Percentiles rank a stretch among this genome's conserved stretches.
Conservation (phyloP, 1,140 invertebrate genomes). For the Sogatella furcifera region DNA sequence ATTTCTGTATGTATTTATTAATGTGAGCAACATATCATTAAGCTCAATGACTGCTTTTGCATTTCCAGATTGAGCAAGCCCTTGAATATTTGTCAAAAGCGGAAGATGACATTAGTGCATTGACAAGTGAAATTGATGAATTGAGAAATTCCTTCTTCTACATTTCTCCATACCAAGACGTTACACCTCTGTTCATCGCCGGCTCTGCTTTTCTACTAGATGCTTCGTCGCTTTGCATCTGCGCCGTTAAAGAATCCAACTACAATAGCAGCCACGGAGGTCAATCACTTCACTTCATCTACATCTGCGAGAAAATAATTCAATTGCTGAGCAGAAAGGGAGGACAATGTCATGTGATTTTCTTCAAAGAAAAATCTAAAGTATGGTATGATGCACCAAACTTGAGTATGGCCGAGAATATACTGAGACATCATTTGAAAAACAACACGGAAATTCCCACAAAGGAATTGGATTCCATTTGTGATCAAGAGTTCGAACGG, state of each 20-base stretch:
- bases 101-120: too few relatives aligned
- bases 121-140: too few relatives aligned
- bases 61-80: too few relatives aligned
- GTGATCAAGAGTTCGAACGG: neutral
- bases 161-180: constrained; percentile 8
- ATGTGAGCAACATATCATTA: too few relatives aligned
- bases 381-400: constrained; percentile 4
- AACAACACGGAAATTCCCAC: constrained; percentile 5
- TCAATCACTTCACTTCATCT: constrained; percentile 12
- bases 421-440: constrained; percentile 6
- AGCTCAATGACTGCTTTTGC: too few relatives aligned
- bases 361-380: neutral
- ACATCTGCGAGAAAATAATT: constrained; percentile 10
- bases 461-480: neutral
- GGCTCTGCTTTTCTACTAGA: constrained; percentile 9
- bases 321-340: constrained; percentile 4
- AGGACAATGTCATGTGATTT: neutral
- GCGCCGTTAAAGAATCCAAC: constrained; percentile 2
- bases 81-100: too few relatives aligned
- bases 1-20: too few relatives aligned
- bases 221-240: constrained; percentile 3
- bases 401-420: neutral
- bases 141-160: too few relatives aligned
- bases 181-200: constrained; percentile 5
- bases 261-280: constrained; percentile 2